Conservation (phyloP, 1,140 invertebrate genomes). For the Trypoxylus dichotomus region DNA sequence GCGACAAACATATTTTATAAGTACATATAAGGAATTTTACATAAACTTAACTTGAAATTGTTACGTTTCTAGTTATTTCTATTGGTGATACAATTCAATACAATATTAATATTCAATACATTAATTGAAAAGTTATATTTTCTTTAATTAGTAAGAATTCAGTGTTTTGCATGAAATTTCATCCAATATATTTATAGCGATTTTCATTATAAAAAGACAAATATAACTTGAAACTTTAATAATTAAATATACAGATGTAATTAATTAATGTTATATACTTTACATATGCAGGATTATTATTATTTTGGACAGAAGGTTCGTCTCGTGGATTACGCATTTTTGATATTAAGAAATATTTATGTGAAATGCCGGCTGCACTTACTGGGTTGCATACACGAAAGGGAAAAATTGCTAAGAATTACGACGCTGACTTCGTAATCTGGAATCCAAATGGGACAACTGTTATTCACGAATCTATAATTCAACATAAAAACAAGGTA, state of each 20-base stretch:
- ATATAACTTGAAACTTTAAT: neutral
- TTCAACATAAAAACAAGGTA: conserved; percentile 65
- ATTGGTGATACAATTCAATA: no score
- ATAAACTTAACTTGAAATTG: no score
- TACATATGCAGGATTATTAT: conserved; percentile 52
- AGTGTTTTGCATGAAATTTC: no score
- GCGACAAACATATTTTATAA: no score
- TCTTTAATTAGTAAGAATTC: no score
- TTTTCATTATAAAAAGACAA: no score
- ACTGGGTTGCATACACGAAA: conserved; percentile 63
- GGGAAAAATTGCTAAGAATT: conserved; percentile 62
- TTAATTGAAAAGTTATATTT: no score
- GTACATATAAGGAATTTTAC: no score
- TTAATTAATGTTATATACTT: neutral
- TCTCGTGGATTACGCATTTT: conserved; percentile 56
- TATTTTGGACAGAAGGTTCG: conserved; percentile 67
- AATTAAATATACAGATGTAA: no score
- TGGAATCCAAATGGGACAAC: conserved; percentile 68
- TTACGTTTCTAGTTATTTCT: no score
- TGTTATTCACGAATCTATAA: conserved; percentile 56
- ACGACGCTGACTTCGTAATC: conserved; percentile 73
- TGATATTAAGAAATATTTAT: conserved; percentile 64
- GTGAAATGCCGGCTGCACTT: conserved; percentile 62
- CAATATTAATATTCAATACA: no score
- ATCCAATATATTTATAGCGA: no score